A percentile compares a stretch with the other conserved stretches of the same genome.
These are phyloP conservation scores for Cephus runcator DNA, from an alignment of 2,888 invertebrate genomes.

Conservation along the genomic window DNA sequence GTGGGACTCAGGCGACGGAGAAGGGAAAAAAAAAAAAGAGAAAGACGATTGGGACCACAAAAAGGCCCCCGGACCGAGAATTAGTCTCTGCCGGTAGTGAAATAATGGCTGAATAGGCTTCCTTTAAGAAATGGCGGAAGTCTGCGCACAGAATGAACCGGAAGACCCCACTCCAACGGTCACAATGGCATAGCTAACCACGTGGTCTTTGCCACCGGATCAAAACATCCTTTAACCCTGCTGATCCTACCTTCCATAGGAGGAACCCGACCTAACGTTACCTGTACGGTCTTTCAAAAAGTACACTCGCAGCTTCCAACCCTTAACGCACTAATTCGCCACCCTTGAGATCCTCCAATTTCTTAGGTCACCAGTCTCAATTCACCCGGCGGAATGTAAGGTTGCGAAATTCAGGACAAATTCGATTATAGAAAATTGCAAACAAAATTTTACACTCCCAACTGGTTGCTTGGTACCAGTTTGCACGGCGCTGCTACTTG, in stretches of 20 bases:
- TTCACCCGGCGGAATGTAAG: not conserved
- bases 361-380: not conserved
- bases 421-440: not conserved
- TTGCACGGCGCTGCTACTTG: not conserved
- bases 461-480: not conserved
- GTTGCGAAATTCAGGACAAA: not conserved
- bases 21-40: slow-evolving; percentile 3
- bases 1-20: not conserved
- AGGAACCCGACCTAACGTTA: not conserved
- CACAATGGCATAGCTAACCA: slow-evolving; percentile 37
- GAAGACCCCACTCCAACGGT: slow-evolving; percentile 53
- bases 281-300: not conserved
- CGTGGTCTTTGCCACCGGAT: slow-evolving; percentile 42
- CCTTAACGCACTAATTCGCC: not conserved
- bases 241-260: slow-evolving; percentile 28
- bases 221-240: slow-evolving; percentile 48
- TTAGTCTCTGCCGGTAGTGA: slow-evolving; percentile 43
- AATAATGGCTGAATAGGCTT: slow-evolving; percentile 56
- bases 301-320: not conserved
- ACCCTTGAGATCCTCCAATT: not conserved
- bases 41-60: slow-evolving; percentile 18
- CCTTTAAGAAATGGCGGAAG: slow-evolving; percentile 59
- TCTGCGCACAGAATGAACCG: slow-evolving; percentile 54
- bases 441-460: not conserved
- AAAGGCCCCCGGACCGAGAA: slow-evolving; percentile 20